Base-by-base conservation (phyloP, 2,888 invertebrate species). In the Melipona bicolor region DNA sequence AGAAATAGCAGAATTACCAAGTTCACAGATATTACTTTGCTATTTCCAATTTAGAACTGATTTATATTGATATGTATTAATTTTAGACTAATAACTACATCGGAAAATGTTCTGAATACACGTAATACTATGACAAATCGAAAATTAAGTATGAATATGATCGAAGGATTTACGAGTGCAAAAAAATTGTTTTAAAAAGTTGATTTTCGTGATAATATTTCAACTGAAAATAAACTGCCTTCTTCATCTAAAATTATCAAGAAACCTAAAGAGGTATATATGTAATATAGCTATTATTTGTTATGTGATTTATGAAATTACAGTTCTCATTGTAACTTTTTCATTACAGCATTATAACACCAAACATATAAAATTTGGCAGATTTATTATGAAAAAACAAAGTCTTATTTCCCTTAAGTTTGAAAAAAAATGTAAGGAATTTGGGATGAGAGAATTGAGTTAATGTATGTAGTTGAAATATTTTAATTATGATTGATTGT, bases 331-430 rank as follows among this genome's bases (percentile, higher is more conserved):
- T 32, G 1, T 56, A 64, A n/a, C n/a, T 81, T 9, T 61, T 83
- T 77, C 13, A 70, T 83, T 83, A 2, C 74, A 84, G 84, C 3
- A 17, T 64, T 15, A 36, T 2, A 65, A 61, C 2, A 43, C n/a
- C 3, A 71, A n/a, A n/a, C n/a, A n/a, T n/a, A n/a, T n/a, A n/a
- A n/a, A n/a, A n/a, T n/a, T n/a, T n/a, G n/a, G n/a, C n/a, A n/a
- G n/a, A n/a, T n/a, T n/a, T n/a, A n/a, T n/a, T n/a, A n/a, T n/a
- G n/a, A n/a, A n/a, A n/a, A 52, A n/a, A n/a, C n/a, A n/a, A n/a
- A n/a, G n/a, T n/a, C 62, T 77, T 6, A 89, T 93, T 59, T 90
- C 90, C 6, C 69, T 84, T 24, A 90, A 73, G 36, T 71, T 80
- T 49, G 76, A 88, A 59, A 36, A 56, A 73, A 27, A 36, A 52